Evolutionary conservation across 2,797 vertebrate genomes (phyloP), one percentile per base, ranked within the genome.

Genomic region (Sphaeramia orbicularis): DNA sequence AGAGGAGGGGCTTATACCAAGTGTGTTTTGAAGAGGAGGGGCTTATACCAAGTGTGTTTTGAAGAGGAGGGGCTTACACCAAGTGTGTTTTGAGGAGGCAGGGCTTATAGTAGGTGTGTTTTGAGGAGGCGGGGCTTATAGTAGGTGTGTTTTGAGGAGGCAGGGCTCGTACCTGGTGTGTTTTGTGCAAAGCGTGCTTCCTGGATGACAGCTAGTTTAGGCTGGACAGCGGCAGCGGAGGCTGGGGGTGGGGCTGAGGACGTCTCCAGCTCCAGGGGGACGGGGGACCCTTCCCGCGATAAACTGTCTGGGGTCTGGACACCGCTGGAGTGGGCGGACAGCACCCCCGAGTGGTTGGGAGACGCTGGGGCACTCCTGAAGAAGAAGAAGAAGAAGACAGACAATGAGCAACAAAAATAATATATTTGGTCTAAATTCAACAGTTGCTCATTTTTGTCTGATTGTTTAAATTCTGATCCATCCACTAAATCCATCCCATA

Each of bases 221-320:
- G 96, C 92, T 97, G 96, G 59, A 95, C 85, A 43, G 62, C 73
- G 0, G 87, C 0, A 61, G 70, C n/a, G 59, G 89, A 2, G n/a
- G 76, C 38, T 0, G 81, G 69, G 15, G 88, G 12, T 0, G 91
- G 80, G 13, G 80, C 68, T 0, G 90, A 59, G 43, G 86, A 24
- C 1, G 89, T 59, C 77, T 95, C 77, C 85, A 94, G 88, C 59
- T 98, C 97, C 92, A 96, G 84, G 0, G 96, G 97, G 53, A 98
- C 96, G 0, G 98, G 98, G 9, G 98, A 99, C 21, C 97, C 97
- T 89, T 99, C 98, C 53, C 98, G 91, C 4, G 97, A 99, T 78
- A 99, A 93, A 82, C 96, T 98, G 89, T 99, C 98, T 0, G 98
- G 98, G 71, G 97, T 98, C 92, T 99, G 98, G 56, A 97, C 93